Evolutionary conservation across 2,888 invertebrate species (phyloP), one percentile per base, ranked within the genome.

Genomic region (Diplolepis rosae): DNA sequence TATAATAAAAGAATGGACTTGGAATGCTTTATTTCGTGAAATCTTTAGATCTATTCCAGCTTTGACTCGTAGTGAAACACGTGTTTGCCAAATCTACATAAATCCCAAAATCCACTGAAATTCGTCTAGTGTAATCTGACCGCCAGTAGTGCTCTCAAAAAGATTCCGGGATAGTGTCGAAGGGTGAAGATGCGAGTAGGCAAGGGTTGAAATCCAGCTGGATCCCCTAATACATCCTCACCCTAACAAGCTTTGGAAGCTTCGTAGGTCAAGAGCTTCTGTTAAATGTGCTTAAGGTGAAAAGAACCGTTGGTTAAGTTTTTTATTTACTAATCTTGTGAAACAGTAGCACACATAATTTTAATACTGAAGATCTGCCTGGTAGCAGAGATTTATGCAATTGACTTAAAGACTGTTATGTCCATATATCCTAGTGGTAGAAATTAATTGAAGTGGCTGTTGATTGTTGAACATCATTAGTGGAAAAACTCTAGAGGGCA

Each of bases 371-470:
- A n/a, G n/a, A n/a, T n/a, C n/a, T n/a, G n/a, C n/a, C n/a, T n/a
- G n/a, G n/a, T n/a, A n/a, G n/a, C n/a, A n/a, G 48, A 66, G 71
- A 69, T 61, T 74, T 65, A 61, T 28, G 45, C 15, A 5, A 45
- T 4, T 22, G 4, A 7, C n/a, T 28, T 28, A 13, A 52, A 28
- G 7, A 2, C 15, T 54, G 11, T 18, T 18, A 32, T 9, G 18
- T 18, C 27, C 39, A n/a, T 50, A 11, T 50, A 54, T 28, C 30
- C 30, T 15, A 30, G 28, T 11, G 32, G 28, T 18, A 32, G 18
- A 54, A 54, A 30, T 54, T 54, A 54, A 54, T 22, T 48, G 22
- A 48, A 48, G 48, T 22, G 48, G 11, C 22, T 48, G 18, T 48
- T 22, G 11, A 48, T 22, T 48, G 22, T 22, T 32, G 32, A 32